Base-by-base conservation (phyloP, 2,113 vertebrate species). In the Dendropsophus ebraccatus region DNA sequence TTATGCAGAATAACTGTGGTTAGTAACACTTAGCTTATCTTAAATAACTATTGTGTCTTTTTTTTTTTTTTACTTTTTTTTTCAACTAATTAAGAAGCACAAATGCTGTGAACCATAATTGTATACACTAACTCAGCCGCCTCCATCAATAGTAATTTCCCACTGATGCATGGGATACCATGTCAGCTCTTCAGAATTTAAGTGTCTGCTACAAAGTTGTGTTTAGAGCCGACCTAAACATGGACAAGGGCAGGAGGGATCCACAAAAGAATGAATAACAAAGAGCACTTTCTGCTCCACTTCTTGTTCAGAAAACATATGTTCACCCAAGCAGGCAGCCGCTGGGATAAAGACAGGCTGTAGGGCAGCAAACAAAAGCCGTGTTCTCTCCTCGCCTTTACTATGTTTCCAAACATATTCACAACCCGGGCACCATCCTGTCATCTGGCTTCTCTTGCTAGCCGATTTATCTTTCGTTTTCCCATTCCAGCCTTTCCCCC, bases 251-350 rank as follows among this genome's bases (percentile, higher is more conserved):
- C 89, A 90, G 90, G 90, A 90, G 90, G 90, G 94, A 92, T 90
- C 91, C 91, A 94, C 94, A 95, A 96, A 96, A 91, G 91, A 92
- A 90, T 91, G 92, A 91, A 92, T 90, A 93, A 97, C 96, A 97
- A 97, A 96, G 92, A 92, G 79, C 91, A 90, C 92, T 94, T 96
- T 97, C 95, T 97, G 95, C 97, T 95, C 96, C 94, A 96, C 92
- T 96, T 97, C 95, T 92, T 90, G 93, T 88, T 93, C 92, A 95
- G 94, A 96, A 97, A 98, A 97, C 97, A 96, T 97, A 97, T 97
- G 97, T 96, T 96, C 96, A 92, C 94, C 95, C 92, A 93, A 94
- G 94, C 93, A 93, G 93, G 93, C 92, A 93, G 90, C 94, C 93
- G 91, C 94, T 92, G 94, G 93, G 90, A 92, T 93, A 93, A 95